Base-by-base conservation (phyloP, 2,888 invertebrate genomes). In the Apodemia zela region DNA sequence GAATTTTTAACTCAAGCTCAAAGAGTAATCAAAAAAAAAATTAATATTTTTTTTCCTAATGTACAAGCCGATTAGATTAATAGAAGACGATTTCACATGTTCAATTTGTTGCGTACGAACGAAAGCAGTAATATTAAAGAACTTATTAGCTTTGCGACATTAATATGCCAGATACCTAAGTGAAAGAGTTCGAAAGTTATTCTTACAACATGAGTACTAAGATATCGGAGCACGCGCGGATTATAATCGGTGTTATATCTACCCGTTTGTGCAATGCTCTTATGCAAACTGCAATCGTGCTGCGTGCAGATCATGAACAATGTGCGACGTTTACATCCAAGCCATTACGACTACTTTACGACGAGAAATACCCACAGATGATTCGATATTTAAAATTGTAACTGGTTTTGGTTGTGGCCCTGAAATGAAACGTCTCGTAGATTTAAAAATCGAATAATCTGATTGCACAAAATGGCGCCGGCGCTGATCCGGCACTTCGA, bases 221-320 rank as follows among this genome's bases (percentile, higher is more conserved):
- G 80, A 82, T 83, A 82, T 80, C 79, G 72, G 74, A 79, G 81
- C 86, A 85, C 84, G 85, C 85, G 84, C 81, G 84, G 84, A 84
- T 85, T 85, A 84, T 84, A 86, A 87, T 85, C 83, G 77, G 77
- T 76, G 81, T 82, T 81, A 81, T 81, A 82, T 79, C 77, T 73
- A 72, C 74, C 71, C 72, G 85, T 85, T 86, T 87, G 84, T 87
- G 88, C 86, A 89, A 89, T 79, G 72, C 71, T 75, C 80, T 71
- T 85, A 86, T 84, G 88, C 86, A 86, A 86, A 83, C 85, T 83
- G 85, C 82, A 85, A 84, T 84, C 81, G 84, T 80, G 84, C 82
- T 79, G 76, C 81, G 84, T 80, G 84, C 82, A 79, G 76, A 79
- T 79, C 82, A 81, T 80, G 79, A 79, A 78, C 84, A 80, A 80